These are phyloP conservation scores for Patella vulgata DNA, from an alignment of 1,140 invertebrate genomes.

Conservation along the genomic window DNA sequence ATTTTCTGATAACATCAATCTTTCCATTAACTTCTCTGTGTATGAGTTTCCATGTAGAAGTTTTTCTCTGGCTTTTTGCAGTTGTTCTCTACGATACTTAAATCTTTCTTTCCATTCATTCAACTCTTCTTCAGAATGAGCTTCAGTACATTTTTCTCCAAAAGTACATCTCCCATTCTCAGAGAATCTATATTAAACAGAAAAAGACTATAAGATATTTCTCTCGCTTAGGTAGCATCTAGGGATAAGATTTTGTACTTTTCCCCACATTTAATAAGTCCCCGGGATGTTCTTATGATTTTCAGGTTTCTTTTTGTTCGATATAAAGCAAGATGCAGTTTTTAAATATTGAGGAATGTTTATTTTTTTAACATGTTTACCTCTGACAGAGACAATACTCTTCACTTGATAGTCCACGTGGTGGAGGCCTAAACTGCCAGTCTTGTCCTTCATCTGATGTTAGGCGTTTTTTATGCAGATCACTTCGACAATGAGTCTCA, in stretches of 20 bases:
- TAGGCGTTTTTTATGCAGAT: conserved; percentile 76
- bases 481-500: conserved; percentile 74
- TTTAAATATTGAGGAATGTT: no score
- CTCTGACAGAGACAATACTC: conserved; percentile 71
- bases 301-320: no score
- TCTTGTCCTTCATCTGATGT: conserved; percentile 78
- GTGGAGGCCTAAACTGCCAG: conserved; percentile 78
- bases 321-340: no score
- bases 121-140: conserved; percentile 78
- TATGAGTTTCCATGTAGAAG: conserved; percentile 76
- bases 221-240: no score
- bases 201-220: neutral
- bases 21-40: conserved; percentile 76
- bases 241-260: no score
- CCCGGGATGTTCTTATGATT: no score
- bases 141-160: conserved; percentile 79
- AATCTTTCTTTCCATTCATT: conserved; percentile 81
- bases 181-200: conserved; percentile 35
- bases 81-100: conserved; percentile 72
- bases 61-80: conserved; percentile 76
- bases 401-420: conserved; percentile 71
- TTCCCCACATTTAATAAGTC: no score
- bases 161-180: conserved; percentile 72
- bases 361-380: no score
- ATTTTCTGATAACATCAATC: conserved; percentile 62